Evolutionary conservation across 2,797 vertebrate species (phyloP).

Genomic region (Neoniphon sammara): DNA sequence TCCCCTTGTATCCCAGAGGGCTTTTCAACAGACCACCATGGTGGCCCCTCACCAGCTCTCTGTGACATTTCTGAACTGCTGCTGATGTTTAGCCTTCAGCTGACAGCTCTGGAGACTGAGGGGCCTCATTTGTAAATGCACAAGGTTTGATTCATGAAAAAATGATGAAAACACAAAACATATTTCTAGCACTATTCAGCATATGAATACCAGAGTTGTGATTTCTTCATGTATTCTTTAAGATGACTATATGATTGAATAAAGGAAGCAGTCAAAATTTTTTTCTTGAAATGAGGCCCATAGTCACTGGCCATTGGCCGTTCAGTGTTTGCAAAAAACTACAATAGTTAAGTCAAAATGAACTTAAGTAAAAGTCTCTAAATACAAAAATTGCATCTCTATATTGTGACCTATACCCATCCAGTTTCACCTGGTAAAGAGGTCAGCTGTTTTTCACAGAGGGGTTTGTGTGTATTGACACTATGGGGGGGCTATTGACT

Average conservation of each 20-base stretch:
- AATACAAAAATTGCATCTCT: too few relatives aligned
- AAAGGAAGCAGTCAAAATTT: too few relatives aligned
- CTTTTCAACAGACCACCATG: constrained; percentile 55
- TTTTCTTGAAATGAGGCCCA: too few relatives aligned
- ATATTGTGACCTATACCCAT: too few relatives aligned
- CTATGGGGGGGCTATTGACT: background rate
- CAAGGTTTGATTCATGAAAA: background rate
- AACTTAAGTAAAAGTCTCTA: too few relatives aligned
- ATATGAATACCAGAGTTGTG: too few relatives aligned
- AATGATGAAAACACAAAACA: background rate
- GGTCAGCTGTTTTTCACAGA: constrained; percentile 10
- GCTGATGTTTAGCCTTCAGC: constrained; percentile 21
- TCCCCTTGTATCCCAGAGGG: constrained; percentile 47
- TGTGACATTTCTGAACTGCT: constrained; percentile 21
- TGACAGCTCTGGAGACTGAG: background rate
- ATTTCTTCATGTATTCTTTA: background rate
- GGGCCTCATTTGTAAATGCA: constrained; percentile 10
- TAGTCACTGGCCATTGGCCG: too few relatives aligned
- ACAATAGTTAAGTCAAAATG: too few relatives aligned
- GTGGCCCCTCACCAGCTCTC: constrained; percentile 17
- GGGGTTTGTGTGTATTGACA: background rate
- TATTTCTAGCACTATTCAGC: background rate
- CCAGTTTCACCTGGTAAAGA: background rate
- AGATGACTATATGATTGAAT: background rate
- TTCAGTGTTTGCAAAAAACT: too few relatives aligned